Conservation (phyloP, 2,888 invertebrate species). For the Sussaba pulchella region DNA sequence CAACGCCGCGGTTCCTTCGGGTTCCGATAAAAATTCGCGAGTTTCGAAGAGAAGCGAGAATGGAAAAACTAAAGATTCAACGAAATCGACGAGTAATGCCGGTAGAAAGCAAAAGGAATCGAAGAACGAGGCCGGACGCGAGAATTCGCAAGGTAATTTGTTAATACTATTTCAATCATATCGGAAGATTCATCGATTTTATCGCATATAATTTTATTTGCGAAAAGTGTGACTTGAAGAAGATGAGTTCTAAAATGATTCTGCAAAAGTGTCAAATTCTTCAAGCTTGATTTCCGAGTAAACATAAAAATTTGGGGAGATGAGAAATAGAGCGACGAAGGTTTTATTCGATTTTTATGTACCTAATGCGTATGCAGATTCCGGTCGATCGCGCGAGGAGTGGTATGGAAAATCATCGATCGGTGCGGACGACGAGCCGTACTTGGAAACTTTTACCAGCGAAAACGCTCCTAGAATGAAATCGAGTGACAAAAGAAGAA, state of each 20-base stretch:
- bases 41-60: not conserved
- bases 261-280: too few species aligned
- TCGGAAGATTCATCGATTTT: too few species aligned
- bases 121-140: not conserved
- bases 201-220: too few species aligned
- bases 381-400: conserved; percentile 1
- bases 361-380: not conserved
- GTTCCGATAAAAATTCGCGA: not conserved
- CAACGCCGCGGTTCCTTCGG: not conserved
- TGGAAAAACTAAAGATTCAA: conserved; percentile 2
- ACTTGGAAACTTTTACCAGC: conserved; percentile 65
- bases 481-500: conserved; percentile 37
- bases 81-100: conserved; percentile 4
- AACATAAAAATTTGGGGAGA: too few species aligned
- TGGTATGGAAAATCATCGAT: conserved; percentile 51
- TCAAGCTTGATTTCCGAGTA: too few species aligned
- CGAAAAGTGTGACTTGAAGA: too few species aligned
- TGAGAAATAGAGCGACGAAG: too few species aligned
- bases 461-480: conserved; percentile 66
- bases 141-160: conserved; percentile 45
- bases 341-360: not conserved
- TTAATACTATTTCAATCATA: too few species aligned
- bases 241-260: too few species aligned
- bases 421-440: conserved; percentile 28
- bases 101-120: conserved; percentile 6